A percentile compares a stretch with the other conserved stretches of the same genome.
phyloP scores from a whole-genome alignment of 1,140 invertebrate species.

The Drosophila eugracilis region DNA sequence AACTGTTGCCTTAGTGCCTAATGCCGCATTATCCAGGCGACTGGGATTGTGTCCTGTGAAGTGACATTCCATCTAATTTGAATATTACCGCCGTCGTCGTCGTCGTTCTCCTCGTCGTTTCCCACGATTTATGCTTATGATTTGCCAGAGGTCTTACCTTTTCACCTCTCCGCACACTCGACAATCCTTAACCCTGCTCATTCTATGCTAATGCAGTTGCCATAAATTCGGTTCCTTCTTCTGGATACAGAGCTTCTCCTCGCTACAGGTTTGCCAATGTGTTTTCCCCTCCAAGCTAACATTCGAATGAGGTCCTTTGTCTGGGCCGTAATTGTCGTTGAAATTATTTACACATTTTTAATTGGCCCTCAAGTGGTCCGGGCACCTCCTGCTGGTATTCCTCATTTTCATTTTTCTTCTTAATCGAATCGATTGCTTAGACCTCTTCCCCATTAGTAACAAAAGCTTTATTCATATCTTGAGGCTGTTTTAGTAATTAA shows the following conservation, averaged over 20 bases:
- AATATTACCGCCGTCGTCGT: constrained; percentile 51
- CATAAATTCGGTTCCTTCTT: constrained; percentile 54
- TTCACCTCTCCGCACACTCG: constrained; percentile 57
- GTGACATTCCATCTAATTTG: constrained; percentile 76
- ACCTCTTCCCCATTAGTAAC: constrained; percentile 9
- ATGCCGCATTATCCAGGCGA: constrained; percentile 68
- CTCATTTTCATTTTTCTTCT: neutral
- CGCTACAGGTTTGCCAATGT: constrained; percentile 51
- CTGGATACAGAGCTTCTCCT: constrained; percentile 22
- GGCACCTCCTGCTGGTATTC: constrained; percentile 47
- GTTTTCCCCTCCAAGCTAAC: constrained; percentile 22
- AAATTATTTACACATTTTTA: constrained; percentile 82
- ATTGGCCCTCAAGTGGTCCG: constrained; percentile 79
- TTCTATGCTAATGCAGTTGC: constrained; percentile 75
- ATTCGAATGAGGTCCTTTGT: constrained; percentile 61
- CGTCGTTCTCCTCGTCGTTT: constrained; percentile 61
- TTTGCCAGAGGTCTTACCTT: constrained; percentile 44
- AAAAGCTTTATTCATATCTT: neutral
- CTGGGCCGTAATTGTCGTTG: constrained; percentile 65
- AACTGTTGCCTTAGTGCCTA: constrained; percentile 64
- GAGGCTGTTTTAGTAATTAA: too few species aligned
- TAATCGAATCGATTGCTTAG: constrained; percentile 15
- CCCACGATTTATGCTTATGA: constrained; percentile 79
- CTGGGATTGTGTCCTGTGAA: constrained; percentile 53
- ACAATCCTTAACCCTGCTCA: constrained; percentile 37